A percentile compares a stretch with the other conserved stretches of the same genome.
Conservation (phyloP, 2,113 vertebrate genomes). For the Miniopterus natalensis region DNA sequence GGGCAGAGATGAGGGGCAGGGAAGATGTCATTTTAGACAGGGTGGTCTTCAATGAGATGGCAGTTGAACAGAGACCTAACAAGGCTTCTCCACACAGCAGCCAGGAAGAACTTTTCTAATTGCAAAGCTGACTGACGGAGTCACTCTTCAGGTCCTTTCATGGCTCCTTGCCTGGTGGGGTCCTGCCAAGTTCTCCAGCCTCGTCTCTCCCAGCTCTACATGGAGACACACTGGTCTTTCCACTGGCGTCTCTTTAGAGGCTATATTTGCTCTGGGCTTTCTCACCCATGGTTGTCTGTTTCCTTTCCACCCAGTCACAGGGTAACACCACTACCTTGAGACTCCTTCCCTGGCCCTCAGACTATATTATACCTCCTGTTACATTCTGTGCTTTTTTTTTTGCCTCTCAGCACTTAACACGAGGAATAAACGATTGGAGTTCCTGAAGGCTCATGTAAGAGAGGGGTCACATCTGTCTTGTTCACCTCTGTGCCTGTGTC, state of each 20-base stretch:
- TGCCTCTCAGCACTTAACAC: neutral
- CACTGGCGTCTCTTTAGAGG: neutral
- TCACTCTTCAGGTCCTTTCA: neutral
- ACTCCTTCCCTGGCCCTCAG: neutral
- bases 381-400: neutral
- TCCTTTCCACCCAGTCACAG: neutral
- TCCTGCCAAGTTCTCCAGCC: neutral
- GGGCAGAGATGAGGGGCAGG: neutral
- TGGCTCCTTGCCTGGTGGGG: neutral
- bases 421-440: neutral
- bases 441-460: neutral
- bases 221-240: neutral
- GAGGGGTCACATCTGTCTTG: neutral
- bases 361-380: neutral
- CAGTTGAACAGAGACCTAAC: neutral
- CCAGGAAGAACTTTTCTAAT: neutral
- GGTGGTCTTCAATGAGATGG: neutral
- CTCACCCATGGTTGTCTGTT: neutral
- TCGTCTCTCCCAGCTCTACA: neutral
- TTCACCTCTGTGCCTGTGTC: neutral
- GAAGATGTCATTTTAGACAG: neutral
- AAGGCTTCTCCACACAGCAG: neutral
- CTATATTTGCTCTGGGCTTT: neutral
- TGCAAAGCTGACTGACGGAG: too few species aligned
- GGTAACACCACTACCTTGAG: neutral